Conservation (phyloP, 1,140 invertebrate genomes). For the Drosophila sturtevanti region DNA sequence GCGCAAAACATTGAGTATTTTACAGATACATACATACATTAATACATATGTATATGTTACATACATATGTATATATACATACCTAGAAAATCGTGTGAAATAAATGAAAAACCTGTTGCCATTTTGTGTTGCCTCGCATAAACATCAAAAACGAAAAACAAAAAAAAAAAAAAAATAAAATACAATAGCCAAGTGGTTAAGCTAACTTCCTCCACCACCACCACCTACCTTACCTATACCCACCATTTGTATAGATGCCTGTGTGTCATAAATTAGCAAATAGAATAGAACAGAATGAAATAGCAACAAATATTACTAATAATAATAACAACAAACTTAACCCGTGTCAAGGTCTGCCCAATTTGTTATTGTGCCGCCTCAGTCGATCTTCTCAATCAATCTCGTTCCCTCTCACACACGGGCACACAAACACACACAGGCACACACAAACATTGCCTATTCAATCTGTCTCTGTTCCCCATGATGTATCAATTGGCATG, state of each 20-base stretch:
- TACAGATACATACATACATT: neutral
- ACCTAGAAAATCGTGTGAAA: too few relatives aligned
- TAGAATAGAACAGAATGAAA: slow-evolving; percentile 34
- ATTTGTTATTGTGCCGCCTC: slow-evolving; percentile 32
- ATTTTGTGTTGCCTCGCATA: slow-evolving; percentile 49
- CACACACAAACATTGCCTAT: neutral
- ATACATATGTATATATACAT: too few relatives aligned
- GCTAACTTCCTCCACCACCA: neutral
- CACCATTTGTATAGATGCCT: neutral
- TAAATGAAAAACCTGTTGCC: slow-evolving; percentile 43
- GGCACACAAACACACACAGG: neutral
- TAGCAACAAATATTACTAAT: slow-evolving; percentile 28
- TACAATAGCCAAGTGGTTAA: slow-evolving; percentile 17
- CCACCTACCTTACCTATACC: neutral
- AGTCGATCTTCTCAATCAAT: neutral
- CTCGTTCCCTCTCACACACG: neutral
- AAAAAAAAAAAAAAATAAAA: slow-evolving; percentile 18
- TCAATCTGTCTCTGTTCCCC: neutral
- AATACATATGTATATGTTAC: too few relatives aligned
- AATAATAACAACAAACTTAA: slow-evolving; percentile 9
- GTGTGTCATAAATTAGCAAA: slow-evolving; percentile 58
- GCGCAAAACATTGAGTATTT: slow-evolving; percentile 36
- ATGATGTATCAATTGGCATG: slow-evolving; percentile 3
- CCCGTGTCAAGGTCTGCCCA: slow-evolving; percentile 46
- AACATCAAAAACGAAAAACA: slow-evolving; percentile 40